Conservation (phyloP, 2,888 invertebrate species). For the Megastigmus dorsalis region DNA sequence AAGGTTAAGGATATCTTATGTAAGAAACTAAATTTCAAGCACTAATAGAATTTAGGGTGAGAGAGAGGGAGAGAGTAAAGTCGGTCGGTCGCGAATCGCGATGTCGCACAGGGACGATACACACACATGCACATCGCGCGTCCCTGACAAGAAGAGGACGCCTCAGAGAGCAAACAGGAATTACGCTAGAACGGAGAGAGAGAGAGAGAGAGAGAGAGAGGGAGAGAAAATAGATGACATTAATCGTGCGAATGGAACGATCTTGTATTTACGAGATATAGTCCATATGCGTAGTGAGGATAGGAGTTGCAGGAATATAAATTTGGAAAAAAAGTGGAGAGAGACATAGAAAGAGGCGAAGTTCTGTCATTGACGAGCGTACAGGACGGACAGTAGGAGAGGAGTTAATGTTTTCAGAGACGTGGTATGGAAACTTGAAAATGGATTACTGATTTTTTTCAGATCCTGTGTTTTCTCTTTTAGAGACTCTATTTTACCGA, state of each 20-base stretch:
- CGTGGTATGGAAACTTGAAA: neutral
- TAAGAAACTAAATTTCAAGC: no score
- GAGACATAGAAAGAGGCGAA: neutral
- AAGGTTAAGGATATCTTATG: no score
- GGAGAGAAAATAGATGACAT: slow-evolving; percentile 40
- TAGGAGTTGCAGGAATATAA: neutral
- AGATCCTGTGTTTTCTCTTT: neutral
- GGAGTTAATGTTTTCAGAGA: slow-evolving; percentile 15
- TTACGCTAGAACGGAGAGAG: neutral
- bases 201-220: neutral
- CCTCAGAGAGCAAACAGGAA: slow-evolving; percentile 6
- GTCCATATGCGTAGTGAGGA: no score
- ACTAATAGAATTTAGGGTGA: no score
- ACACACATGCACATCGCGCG: no score
- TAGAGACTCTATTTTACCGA: no score
- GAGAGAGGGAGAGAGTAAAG: neutral
- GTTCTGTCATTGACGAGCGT: slow-evolving; percentile 32
- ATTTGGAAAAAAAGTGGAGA: neutral
- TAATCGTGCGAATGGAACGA: slow-evolving; percentile 42
- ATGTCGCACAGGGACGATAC: neutral
- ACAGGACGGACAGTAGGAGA: neutral
- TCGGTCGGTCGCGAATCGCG: slow-evolving; percentile 20
- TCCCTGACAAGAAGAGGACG: neutral
- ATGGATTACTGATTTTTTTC: slow-evolving; percentile 4
- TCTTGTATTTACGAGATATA: slow-evolving; percentile 6